Evolutionary conservation across 2,888 invertebrate genomes (phyloP), one percentile per base, ranked within the genome.

Genomic region (Drosophila recens): DNA sequence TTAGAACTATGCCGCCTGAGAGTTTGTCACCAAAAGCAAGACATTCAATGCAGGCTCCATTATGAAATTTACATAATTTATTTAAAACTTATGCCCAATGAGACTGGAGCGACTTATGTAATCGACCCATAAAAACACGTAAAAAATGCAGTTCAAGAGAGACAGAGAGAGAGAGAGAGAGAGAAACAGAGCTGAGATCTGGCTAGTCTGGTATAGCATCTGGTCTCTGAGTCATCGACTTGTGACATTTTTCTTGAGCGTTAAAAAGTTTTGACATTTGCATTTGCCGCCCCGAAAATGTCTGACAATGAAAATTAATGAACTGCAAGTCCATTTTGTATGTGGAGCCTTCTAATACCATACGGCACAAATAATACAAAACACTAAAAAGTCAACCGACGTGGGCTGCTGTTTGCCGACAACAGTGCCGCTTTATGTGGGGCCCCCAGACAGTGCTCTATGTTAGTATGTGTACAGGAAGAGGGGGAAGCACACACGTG

Each of bases 221-320:
- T 80, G 77, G 80, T 61, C 65, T 67, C 58, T 77, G 80, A 80
- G 69, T 79, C 80, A 80, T 65, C 79, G 67, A 27, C 59, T 73
- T 77, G 80, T 80, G 81, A 77, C 83, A 81, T 82, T 80, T 80
- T 72, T 70, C 62, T 64, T 74, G 67, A 72, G 67, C 80, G 63
- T 27, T 75, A 68, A 74, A 72, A 69, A 81, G 78, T 80, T 77
- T 77, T 80, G 80, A 83, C 81, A 81, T 81, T 80, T 81, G 83
- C 80, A 80, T 82, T 57, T 58, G 72, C 72, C 71, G 56, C 68
- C 76, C 72, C 71, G 57, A 79, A 73, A 71, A 72, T 69, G 79
- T 64, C 72, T 77, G 83, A 82, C 81, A 82, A 82, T 82, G 81
- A 83, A 80, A 82, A 80, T 83, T 80, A 82, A 82, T 82, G 81